A percentile compares a stretch with the other conserved stretches of the same genome.
phyloP scores from a whole-genome alignment of 2,888 invertebrate species.

The Pristionchus arcanus region DNA sequence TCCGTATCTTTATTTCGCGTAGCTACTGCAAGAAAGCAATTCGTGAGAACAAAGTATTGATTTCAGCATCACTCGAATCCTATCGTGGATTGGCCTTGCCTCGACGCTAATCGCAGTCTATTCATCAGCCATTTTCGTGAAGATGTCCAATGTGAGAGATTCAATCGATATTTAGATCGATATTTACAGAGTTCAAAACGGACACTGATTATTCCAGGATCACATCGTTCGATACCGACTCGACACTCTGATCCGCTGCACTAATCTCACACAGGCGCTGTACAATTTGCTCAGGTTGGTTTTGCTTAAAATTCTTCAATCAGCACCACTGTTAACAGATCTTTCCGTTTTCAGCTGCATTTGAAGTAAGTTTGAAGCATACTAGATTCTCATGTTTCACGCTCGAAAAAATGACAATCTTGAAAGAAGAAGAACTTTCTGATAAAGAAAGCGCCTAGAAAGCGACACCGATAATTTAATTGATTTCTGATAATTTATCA shows the following conservation, averaged over 20 bases:
- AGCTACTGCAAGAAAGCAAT: too few species aligned
- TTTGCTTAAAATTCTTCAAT: background rate
- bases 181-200: too few species aligned
- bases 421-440: too few species aligned
- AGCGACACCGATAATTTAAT: too few species aligned
- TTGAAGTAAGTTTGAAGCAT: too few species aligned
- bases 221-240: conserved; percentile 18
- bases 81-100: conserved; percentile 18
- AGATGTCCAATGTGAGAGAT: background rate
- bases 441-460: too few species aligned
- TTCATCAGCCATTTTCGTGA: background rate
- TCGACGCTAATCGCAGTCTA: conserved; percentile 44
- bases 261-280: conserved; percentile 21
- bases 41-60: background rate
- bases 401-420: too few species aligned
- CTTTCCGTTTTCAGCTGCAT: background rate
- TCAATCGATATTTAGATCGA: background rate
- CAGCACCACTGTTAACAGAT: background rate
- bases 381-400: too few species aligned
- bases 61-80: conserved; percentile 41
- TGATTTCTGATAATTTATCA: too few species aligned
- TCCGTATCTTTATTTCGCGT: too few species aligned
- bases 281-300: conserved; percentile 33
- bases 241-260: background rate
- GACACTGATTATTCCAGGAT: too few species aligned